Evolutionary conservation across 2,797 vertebrate genomes (phyloP), one percentile per base, ranked within the genome.

Genomic region (Hapalemur alaotrensis): DNA sequence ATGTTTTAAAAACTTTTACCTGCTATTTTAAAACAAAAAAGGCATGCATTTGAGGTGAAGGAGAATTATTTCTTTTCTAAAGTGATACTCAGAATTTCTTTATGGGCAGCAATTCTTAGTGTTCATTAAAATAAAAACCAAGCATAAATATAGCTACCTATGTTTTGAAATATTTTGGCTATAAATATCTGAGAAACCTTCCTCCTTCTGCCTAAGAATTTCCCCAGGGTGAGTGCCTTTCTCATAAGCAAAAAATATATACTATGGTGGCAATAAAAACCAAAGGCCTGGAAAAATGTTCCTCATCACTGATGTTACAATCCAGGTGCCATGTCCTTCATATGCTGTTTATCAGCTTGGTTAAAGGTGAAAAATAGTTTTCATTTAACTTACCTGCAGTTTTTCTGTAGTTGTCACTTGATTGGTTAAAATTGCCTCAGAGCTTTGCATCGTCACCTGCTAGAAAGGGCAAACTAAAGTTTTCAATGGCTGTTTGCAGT

Each of bases 131-230:
- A 96, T 96, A 94, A 86, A 35, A 94, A 79, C 41, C 79, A 75
- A n/a, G 73, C 76, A 93, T 96, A 97, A 97, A 91, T 96, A 96
- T 96, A 97, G 91, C 86, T 96, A 96, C 95, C 69, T 96, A 76
- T 86, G 83, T 91, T 95, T 96, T 94, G 57, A 96, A 96, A 91
- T 95, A 91, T 93, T 96, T 91, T 32, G 83, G 50, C 61, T 96
- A 95, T 97, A 96, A 97, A 97, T 97, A 95, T 90, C 95, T 97
- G 86, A 95, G 91, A 95, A 96, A 86, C 17, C n/a, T 75, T 90
- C 17, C 69, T 93, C 65, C 32, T 92, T 93, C 84, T 86, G 69
- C 79, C 79, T 80, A 89, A 81, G 73, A 94, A 96, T 97, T 97
- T 96, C 96, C 96, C 95, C 65, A 61, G 91, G 79, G 94, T 93